Evolutionary conservation across 2,113 vertebrate genomes (phyloP).

Genomic region (Sphyrna mokarran): DNA sequence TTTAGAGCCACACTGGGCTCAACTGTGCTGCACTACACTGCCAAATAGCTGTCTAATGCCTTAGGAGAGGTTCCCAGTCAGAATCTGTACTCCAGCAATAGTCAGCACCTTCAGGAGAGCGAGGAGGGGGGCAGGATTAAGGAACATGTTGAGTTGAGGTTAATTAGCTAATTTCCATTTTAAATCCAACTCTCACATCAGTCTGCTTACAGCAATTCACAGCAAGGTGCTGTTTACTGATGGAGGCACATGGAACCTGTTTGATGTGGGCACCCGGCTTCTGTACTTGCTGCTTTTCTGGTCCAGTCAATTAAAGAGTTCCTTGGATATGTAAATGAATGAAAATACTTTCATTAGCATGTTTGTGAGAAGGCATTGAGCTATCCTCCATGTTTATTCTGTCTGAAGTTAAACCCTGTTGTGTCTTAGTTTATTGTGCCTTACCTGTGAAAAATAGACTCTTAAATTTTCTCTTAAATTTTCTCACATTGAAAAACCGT

Average conservation of each 20-base stretch:
- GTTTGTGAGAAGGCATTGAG: neutral
- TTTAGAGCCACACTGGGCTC: neutral
- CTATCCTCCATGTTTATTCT: neutral
- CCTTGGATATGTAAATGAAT: constrained; percentile 12
- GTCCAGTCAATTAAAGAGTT: constrained; percentile 24
- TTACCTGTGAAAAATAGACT: neutral
- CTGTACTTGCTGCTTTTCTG: neutral
- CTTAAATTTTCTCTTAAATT: neutral
- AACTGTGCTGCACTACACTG: neutral
- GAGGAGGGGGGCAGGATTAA: neutral
- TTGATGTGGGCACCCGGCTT: neutral
- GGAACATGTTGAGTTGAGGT: neutral
- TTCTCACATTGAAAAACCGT: neutral
- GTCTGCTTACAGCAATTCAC: neutral
- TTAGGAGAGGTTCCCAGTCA: neutral
- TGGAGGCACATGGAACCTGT: neutral
- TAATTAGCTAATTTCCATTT: constrained; percentile 13
- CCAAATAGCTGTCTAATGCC: neutral
- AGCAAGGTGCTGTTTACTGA: constrained; percentile 10
- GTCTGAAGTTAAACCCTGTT: neutral
- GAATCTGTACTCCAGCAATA: neutral
- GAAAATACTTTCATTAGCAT: constrained; percentile 9
- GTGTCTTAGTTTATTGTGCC: neutral
- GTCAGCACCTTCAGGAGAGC: neutral
- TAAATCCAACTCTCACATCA: neutral